Base-by-base conservation (phyloP, 2,888 invertebrate genomes). In the Platerodrilus igneus region DNA sequence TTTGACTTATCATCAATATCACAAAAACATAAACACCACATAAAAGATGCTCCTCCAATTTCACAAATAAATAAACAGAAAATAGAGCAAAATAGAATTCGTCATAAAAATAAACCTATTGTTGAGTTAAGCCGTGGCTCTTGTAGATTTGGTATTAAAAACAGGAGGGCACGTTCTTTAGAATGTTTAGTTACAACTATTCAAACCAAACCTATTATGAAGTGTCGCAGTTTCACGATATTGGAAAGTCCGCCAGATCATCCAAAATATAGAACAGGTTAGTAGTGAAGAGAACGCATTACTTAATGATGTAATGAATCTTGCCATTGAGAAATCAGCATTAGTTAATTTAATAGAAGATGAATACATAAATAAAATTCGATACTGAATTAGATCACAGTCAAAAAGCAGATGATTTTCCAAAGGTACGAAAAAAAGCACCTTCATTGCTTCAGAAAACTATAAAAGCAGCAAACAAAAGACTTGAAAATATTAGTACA, bases 321-420 rank as follows among this genome's bases (percentile, higher is more conserved):
- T 26, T 4, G n/a, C n/a, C n/a, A n/a, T n/a, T n/a, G 48, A 57
- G 28, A 52, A 52, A 37, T 51, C 50, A 5, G 50, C 53, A 17
- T 22, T 59, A 5, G 38, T 56, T n/a, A 42, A 58, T 40, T 44
- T 60, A 29, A 42, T 60, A 8, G 64, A 63, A 48, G 56, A 60
- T 22, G 51, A 58, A 30, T 59, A 51, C 43, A 47, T 62, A 17
- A 46, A 53, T 23, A 52, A 52, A 37, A 31, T 61, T 17, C 6
- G 11, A 26, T 13, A n/a, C n/a, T n/a, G n/a, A n/a, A n/a, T n/a
- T n/a, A n/a, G n/a, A n/a, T n/a, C n/a, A n/a, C n/a, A n/a, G n/a
- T n/a, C n/a, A n/a, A n/a, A n/a, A n/a, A n/a, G n/a, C n/a, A 3
- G 10, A 15, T 1, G 4, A 10, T 20, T 14, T 5, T 5, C 15